Percentiles rank a stretch among this genome's conserved stretches.
Conservation (phyloP, 2,797 vertebrate species). For the Amblyraja radiata region DNA sequence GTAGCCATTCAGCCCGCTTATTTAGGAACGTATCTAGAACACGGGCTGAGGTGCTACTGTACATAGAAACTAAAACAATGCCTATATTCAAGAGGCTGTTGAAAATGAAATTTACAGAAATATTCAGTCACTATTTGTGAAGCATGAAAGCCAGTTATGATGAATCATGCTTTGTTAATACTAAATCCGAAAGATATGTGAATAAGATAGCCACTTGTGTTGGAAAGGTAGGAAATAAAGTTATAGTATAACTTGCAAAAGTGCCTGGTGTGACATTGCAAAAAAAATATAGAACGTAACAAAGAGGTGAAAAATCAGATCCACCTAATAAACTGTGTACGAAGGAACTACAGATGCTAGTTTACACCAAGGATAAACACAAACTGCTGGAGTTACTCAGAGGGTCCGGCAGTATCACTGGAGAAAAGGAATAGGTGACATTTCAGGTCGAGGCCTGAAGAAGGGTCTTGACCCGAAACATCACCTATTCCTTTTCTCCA, state of each 20-base stretch:
- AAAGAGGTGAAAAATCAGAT: background rate
- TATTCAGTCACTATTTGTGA: background rate
- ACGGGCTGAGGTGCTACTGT: background rate
- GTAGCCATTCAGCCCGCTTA: too few relatives aligned
- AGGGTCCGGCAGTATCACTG: too few relatives aligned
- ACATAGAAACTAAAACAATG: background rate
- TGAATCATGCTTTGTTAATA: background rate
- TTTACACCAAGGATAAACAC: too few relatives aligned
- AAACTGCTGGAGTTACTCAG: too few relatives aligned
- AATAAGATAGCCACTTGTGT: background rate
- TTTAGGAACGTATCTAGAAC: too few relatives aligned
- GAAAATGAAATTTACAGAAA: too few relatives aligned
- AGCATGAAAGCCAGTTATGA: background rate
- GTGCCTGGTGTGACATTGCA: background rate
- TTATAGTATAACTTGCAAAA: background rate
- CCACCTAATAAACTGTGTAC: background rate
- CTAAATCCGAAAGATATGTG: background rate
- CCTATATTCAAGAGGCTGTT: background rate
- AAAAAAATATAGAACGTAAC: background rate
- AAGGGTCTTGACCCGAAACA: too few relatives aligned
- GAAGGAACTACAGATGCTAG: too few relatives aligned
- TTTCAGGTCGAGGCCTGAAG: too few relatives aligned
- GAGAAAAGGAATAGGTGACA: too few relatives aligned
- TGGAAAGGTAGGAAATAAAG: background rate
- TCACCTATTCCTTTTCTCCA: too few relatives aligned